Conservation (phyloP, 1,140 invertebrate genomes). For the Centruroides vittatus region DNA sequence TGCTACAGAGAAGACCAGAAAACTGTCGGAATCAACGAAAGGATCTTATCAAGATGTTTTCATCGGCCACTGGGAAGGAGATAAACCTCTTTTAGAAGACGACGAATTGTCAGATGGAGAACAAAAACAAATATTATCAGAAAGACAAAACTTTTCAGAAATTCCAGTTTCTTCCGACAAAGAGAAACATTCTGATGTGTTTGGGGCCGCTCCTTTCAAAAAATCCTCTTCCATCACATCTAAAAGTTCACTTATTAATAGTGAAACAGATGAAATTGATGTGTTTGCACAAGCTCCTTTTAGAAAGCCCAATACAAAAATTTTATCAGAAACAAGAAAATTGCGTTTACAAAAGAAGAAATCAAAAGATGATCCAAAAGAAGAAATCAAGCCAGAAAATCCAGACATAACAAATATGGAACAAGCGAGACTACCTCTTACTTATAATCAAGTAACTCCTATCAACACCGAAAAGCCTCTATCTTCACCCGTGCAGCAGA, state of each 20-base stretch:
- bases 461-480: too few relatives aligned
- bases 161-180: background rate
- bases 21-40: slow-evolving; percentile 5
- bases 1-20: slow-evolving; percentile 3
- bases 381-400: too few relatives aligned
- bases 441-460: too few relatives aligned
- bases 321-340: slow-evolving; percentile 5
- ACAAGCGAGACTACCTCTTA: too few relatives aligned
- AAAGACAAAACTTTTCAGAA: background rate
- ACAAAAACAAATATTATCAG: slow-evolving; percentile 2
- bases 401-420: too few relatives aligned
- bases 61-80: slow-evolving; percentile 62
- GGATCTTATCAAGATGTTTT: slow-evolving; percentile 30
- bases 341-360: slow-evolving; percentile 11
- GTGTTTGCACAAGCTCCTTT: slow-evolving; percentile 63
- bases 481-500: too few relatives aligned
- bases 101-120: slow-evolving; percentile 44
- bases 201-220: slow-evolving; percentile 29
- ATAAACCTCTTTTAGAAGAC: slow-evolving; percentile 57
- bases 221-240: slow-evolving; percentile 20
- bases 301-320: slow-evolving; percentile 31
- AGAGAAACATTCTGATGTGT: slow-evolving; percentile 22
- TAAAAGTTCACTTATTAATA: slow-evolving; percentile 13
- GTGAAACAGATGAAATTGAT: slow-evolving; percentile 31
- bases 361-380: slow-evolving; percentile 8